Percentiles rank a stretch among this genome's conserved stretches.
These are phyloP conservation scores for Hyles lineata DNA, from an alignment of 2,888 invertebrate species.

Conservation along the genomic window DNA sequence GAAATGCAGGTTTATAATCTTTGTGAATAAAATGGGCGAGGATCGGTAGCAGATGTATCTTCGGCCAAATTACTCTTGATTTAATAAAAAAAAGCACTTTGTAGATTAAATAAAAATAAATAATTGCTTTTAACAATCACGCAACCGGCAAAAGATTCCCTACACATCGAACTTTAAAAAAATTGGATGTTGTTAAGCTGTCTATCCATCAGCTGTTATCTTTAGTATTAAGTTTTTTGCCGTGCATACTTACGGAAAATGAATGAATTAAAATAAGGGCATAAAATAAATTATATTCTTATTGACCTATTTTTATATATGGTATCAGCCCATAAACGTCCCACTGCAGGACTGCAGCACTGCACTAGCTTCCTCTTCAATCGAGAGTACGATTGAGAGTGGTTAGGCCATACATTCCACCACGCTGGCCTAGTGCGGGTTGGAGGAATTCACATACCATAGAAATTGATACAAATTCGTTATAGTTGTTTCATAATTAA, in stretches of 20 bases:
- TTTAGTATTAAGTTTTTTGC: neutral
- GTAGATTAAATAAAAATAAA: constrained; percentile 28
- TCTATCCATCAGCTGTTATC: constrained; percentile 3
- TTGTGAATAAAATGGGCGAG: constrained; percentile 43
- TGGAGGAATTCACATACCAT: no score
- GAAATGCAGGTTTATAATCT: constrained; percentile 63
- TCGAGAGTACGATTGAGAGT: no score
- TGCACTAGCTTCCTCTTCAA: no score
- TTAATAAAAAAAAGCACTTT: constrained; percentile 30
- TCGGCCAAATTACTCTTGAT: constrained; percentile 41
- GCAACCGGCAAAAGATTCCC: constrained; percentile 13
- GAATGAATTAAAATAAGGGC: no score
- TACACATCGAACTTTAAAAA: neutral
- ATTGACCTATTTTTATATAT: no score
- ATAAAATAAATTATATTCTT: neutral
- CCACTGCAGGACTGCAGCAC: no score
- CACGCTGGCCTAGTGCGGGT: no score
- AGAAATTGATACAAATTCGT: no score
- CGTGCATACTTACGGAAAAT: no score
- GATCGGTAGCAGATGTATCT: constrained; percentile 50
- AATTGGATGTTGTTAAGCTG: constrained; percentile 3
- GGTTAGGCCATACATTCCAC: no score
- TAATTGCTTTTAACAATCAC: constrained; percentile 29
- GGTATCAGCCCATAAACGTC: no score
- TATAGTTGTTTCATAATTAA: no score